Percentiles rank a stretch among this genome's conserved stretches.
Evolutionary conservation across 1,140 invertebrate genomes (phyloP).

Genomic region (Microplitis demolitor): DNA sequence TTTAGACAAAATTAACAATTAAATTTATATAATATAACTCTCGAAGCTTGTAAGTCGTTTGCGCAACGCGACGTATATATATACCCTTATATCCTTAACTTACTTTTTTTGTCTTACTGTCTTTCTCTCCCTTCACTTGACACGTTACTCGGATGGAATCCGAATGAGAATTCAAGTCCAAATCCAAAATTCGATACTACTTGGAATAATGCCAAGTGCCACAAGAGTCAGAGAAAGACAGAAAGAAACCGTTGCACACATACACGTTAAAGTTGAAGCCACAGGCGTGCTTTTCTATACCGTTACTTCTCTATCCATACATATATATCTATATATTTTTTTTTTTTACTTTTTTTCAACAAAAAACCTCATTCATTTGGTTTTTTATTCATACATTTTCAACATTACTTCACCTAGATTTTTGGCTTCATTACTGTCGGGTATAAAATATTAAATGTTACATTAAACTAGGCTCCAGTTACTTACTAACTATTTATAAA

Average conservation of each 20-base stretch:
- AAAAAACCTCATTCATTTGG: neutral
- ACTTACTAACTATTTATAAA: too few species aligned
- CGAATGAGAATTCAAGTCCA: conserved; percentile 40
- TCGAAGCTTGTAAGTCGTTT: neutral
- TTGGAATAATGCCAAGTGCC: conserved; percentile 46
- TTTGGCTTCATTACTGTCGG: conserved; percentile 1
- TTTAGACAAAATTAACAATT: conserved; percentile 23
- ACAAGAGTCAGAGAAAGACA: conserved; percentile 28
- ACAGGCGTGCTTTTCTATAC: conserved; percentile 20
- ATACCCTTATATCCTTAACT: too few species aligned
- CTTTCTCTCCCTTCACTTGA: conserved; percentile 1
- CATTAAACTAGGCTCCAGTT: too few species aligned
- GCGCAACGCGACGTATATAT: conserved; percentile 21
- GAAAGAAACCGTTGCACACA: neutral
- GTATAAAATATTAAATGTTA: too few species aligned
- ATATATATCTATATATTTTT: neutral
- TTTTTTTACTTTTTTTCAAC: neutral
- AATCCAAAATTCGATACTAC: conserved; percentile 45
- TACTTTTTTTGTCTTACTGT: neutral
- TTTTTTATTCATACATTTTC: neutral
- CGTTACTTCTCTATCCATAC: neutral
- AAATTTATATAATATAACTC: conserved; percentile 20
- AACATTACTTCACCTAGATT: neutral
- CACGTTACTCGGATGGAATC: conserved; percentile 31
- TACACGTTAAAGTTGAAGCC: conserved; percentile 6